Conservation (phyloP, 2,888 invertebrate species). For the Gisinianus flammeolus region DNA sequence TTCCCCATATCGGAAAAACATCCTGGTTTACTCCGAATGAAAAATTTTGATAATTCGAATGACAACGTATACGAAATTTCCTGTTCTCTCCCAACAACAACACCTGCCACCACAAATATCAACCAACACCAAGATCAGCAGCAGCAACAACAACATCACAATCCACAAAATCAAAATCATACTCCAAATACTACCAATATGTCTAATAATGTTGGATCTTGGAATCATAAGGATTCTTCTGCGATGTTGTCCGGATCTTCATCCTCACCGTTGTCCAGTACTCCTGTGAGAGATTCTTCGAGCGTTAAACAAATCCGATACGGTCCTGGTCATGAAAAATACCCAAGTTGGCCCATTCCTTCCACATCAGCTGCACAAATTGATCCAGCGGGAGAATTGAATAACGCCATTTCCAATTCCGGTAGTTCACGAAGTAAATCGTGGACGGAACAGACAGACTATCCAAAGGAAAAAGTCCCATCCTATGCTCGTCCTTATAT, state of each 20-base stretch:
- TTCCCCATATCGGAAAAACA: conserved; percentile 30
- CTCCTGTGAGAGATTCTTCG: conserved; percentile 72
- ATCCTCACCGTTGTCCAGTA: conserved; percentile 43
- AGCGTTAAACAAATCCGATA: conserved; percentile 72
- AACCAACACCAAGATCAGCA: neutral
- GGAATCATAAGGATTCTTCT: conserved; percentile 19
- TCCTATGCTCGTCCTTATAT: conserved; percentile 70
- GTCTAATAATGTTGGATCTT: conserved; percentile 32
- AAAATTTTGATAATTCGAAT: conserved; percentile 43
- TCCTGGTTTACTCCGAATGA: conserved; percentile 26
- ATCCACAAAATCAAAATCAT: neutral
- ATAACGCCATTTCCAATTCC: conserved; percentile 30
- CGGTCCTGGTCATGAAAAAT: conserved; percentile 76
- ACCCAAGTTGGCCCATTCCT: conserved; percentile 76
- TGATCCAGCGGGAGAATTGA: conserved; percentile 61
- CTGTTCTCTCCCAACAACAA: conserved; percentile 27
- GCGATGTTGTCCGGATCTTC: conserved; percentile 7
- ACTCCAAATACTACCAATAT: conserved; percentile 19
- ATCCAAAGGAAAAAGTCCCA: conserved; percentile 71
- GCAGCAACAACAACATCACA: neutral
- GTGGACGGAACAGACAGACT: conserved; percentile 74
- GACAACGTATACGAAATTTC: conserved; percentile 42
- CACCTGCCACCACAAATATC: neutral
- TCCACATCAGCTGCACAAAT: conserved; percentile 65
- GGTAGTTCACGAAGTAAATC: conserved; percentile 73